Conservation (phyloP, 2,797 vertebrate species). For the Rousettus madagascariensis region DNA sequence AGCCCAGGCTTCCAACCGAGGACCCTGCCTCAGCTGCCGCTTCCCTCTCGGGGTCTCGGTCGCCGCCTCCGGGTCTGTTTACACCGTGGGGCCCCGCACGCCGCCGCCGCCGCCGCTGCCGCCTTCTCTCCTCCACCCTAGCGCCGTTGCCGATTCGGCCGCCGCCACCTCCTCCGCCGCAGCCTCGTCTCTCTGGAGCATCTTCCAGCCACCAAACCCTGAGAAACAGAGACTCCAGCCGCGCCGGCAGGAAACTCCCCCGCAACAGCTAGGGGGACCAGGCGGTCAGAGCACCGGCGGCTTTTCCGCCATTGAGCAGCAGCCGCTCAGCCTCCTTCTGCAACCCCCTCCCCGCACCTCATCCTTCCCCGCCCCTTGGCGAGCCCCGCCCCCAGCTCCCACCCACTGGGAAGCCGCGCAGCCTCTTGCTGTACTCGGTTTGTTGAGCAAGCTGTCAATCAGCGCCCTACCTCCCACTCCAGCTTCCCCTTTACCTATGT, state of each 20-base stretch:
- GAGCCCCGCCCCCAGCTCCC: constrained; percentile 41
- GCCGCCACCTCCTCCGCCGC: constrained; percentile 77
- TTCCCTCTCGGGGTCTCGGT: constrained; percentile 52
- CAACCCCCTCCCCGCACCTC: constrained; percentile 43
- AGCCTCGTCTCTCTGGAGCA: constrained; percentile 79
- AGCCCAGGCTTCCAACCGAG: constrained; percentile 57
- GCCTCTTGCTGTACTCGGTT: background rate
- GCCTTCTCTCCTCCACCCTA: constrained; percentile 78
- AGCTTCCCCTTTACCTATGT: background rate
- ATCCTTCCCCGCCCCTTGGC: constrained; percentile 53
- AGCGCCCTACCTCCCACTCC: background rate
- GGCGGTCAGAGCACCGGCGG: constrained; percentile 63
- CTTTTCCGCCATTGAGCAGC: constrained; percentile 79
- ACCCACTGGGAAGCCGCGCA: constrained; percentile 21
- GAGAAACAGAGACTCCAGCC: constrained; percentile 76
- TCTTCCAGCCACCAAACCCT: constrained; percentile 75
- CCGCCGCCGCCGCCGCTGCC: constrained; percentile 74
- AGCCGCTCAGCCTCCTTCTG: constrained; percentile 68
- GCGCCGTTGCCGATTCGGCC: constrained; percentile 71
- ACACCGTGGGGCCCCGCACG: constrained; percentile 72
- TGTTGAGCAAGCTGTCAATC: constrained; percentile 25
- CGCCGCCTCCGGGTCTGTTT: constrained; percentile 68
- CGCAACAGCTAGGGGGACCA: constrained; percentile 68
- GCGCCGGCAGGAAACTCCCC: constrained; percentile 76
- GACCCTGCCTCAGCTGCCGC: constrained; percentile 53